Percentiles rank a stretch among this genome's conserved stretches.
Evolutionary conservation across 2,797 vertebrate species (phyloP).

Genomic region (Okamejei kenojei): DNA sequence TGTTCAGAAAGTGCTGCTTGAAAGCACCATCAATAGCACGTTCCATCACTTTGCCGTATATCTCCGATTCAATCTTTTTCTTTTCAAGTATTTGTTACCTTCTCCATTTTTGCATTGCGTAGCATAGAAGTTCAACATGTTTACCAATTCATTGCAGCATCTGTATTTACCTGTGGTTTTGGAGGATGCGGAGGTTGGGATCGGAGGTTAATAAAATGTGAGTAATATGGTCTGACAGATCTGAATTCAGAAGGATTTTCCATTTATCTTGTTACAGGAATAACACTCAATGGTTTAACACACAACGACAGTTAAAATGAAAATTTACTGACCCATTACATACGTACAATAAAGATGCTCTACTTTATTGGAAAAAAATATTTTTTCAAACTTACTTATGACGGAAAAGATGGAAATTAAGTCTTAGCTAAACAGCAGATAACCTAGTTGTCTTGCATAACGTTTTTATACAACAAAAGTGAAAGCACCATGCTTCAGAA

Average conservation of each 20-base stretch:
- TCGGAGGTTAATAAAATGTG: conserved; percentile 58
- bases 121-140: background rate
- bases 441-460: background rate
- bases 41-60: too few species aligned
- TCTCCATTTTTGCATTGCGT: too few species aligned
- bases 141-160: background rate
- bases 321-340: conserved; percentile 38
- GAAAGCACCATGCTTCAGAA: background rate
- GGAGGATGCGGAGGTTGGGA: background rate
- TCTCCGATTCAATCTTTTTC: too few species aligned
- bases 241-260: conserved; percentile 48
- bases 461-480: background rate
- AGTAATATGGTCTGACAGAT: conserved; percentile 61
- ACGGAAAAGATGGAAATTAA: background rate
- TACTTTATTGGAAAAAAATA: background rate
- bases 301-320: conserved; percentile 30
- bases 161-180: background rate
- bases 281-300: background rate
- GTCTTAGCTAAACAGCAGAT: background rate
- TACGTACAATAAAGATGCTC: conserved; percentile 42
- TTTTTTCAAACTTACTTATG: background rate
- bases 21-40: too few species aligned
- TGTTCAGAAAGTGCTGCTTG: too few species aligned
- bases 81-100: too few species aligned
- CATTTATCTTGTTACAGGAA: conserved; percentile 45